Base-by-base conservation (phyloP, 2,797 vertebrate genomes). In the Remorina albescens region DNA sequence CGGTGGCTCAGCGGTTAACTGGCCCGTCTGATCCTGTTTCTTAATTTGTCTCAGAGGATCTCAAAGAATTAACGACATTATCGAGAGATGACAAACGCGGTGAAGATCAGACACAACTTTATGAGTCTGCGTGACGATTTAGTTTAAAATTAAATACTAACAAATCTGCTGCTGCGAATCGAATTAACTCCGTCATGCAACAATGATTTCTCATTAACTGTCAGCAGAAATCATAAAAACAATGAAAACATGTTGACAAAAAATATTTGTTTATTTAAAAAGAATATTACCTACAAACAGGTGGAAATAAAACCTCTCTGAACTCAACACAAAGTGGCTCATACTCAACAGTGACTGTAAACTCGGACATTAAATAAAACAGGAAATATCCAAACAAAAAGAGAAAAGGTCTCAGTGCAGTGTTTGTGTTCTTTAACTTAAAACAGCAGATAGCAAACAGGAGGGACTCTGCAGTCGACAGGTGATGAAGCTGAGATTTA, bases 251-350 rank as follows among this genome's bases (percentile, higher is more conserved):
- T 86, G 37, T 64, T 82, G 91, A 93, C 94, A 95, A 94, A 95
- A n/a, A 95, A 95, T 85, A 95, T 95, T 88, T 74, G 91, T 96
- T 96, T 96, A 96, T 96, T 96, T 95, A 94, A 95, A 95, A 94
- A 95, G 93, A 94, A 94, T 93, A 92, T 80, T 66, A 89, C 92
- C 94, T 95, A 93, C 95, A 95, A 96, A 96, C 91, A 93, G 92
- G 37, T 84, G 36, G 76, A 82, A 86, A 84, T 63, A 76, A 82
- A 70, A 83, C 21, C 8, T 80, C 44, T 73, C 32, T 62, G 74
- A 72, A 75, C 65, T 69, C 49, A 70, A 81, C 53, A 67, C 81
- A 77, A 76, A 71, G 64, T 44, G 60, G 67, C 56, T 85, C 69
- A 66, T 25, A 55, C 56, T 47, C 70, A 74, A 70, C 58, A 68